Conservation (phyloP, 2,113 vertebrate genomes). For the Larimichthys crocea region DNA sequence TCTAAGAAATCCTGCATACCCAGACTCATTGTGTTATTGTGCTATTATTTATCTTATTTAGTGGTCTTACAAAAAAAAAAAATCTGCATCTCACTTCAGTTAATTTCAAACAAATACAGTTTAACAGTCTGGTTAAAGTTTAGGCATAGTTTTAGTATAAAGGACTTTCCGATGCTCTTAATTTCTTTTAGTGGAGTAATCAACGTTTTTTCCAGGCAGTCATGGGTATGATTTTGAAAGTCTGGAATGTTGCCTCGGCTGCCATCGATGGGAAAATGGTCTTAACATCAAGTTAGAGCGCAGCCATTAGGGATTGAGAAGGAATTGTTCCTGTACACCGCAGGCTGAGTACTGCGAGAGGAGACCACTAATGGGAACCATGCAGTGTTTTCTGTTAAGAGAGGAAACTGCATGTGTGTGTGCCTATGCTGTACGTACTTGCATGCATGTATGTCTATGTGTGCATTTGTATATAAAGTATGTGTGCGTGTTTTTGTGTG, state of each 20-base stretch:
- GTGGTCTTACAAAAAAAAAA: conserved; percentile 5
- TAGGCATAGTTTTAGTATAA: conserved; percentile 17
- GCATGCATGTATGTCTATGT: conserved; percentile 14
- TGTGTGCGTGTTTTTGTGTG: background rate
- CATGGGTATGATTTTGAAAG: conserved; percentile 55
- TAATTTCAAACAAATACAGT: conserved; percentile 4
- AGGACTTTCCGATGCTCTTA: conserved; percentile 41
- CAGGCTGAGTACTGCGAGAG: conserved; percentile 63
- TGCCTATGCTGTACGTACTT: background rate
- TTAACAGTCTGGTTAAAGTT: conserved; percentile 15
- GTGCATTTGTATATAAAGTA: conserved; percentile 15
- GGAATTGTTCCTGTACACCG: conserved; percentile 72
- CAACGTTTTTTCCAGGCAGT: conserved; percentile 58
- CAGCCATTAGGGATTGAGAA: conserved; percentile 68
- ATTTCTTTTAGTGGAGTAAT: conserved; percentile 32
- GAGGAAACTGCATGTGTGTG: conserved; percentile 49
- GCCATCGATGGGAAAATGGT: conserved; percentile 55
- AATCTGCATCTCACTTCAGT: conserved; percentile 1
- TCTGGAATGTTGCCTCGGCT: conserved; percentile 63
- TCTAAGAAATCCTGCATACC: background rate
- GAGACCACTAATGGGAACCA: conserved; percentile 81
- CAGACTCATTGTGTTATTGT: background rate
- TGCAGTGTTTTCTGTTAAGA: conserved; percentile 59
- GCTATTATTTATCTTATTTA: background rate
- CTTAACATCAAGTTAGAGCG: conserved; percentile 58